A percentile compares a stretch with the other conserved stretches of the same genome.
These are phyloP conservation scores for Danio jaintianensis DNA, from an alignment of 2,797 vertebrate genomes.

Conservation along the genomic window DNA sequence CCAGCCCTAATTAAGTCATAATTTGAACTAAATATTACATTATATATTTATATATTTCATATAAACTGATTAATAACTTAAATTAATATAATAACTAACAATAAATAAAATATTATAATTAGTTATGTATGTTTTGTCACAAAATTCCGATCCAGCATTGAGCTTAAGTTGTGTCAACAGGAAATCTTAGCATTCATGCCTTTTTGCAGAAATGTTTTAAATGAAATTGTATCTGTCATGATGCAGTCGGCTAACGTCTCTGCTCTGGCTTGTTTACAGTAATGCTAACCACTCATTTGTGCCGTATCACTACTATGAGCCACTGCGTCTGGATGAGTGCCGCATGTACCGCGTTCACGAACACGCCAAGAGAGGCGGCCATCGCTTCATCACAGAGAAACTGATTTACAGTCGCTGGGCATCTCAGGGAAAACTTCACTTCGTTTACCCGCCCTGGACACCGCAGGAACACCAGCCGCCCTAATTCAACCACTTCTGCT, in stretches of 20 bases:
- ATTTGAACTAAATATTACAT: too few species aligned
- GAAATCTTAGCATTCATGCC: neutral
- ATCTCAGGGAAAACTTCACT: slow-evolving; percentile 81
- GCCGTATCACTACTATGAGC: slow-evolving; percentile 95
- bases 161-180: neutral
- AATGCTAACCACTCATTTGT: slow-evolving; percentile 79
- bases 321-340: slow-evolving; percentile 84
- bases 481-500: neutral
- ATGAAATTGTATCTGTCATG: neutral
- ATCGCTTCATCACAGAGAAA: slow-evolving; percentile 97
- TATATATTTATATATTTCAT: too few species aligned
- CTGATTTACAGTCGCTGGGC: slow-evolving; percentile 92
- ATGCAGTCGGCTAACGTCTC: neutral
- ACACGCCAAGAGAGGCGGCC: slow-evolving; percentile 79
- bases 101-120: neutral
- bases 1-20: too few species aligned
- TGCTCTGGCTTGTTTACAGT: slow-evolving; percentile 61
- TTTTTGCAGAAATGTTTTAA: too few species aligned
- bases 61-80: neutral
- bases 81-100: too few species aligned
- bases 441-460: slow-evolving; percentile 85
- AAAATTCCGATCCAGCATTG: neutral
- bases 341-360: slow-evolving; percentile 89
- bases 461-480: slow-evolving; percentile 27
- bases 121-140: neutral